Percentiles rank a stretch among this genome's conserved stretches.
Evolutionary conservation across 2,797 vertebrate species (phyloP).

Genomic region (Ctenochaetus hawaiiensis): DNA sequence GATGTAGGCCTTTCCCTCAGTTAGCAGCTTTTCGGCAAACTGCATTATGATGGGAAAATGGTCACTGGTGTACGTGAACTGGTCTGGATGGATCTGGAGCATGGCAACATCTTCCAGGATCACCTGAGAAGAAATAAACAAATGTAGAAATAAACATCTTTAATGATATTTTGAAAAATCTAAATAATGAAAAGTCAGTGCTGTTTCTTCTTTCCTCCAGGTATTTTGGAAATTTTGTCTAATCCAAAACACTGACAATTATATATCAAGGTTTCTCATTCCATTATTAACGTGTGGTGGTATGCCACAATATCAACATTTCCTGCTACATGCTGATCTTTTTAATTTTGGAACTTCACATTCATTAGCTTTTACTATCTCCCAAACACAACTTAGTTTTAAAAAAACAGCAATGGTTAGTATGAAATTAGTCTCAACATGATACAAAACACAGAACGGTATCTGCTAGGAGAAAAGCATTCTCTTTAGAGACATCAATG

Average conservation of each 20-base stretch:
- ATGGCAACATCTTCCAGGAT: slow-evolving; percentile 97
- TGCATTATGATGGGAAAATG: slow-evolving; percentile 92
- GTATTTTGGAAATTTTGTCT: background rate
- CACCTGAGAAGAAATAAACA: slow-evolving; percentile 84
- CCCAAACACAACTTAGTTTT: too few relatives aligned
- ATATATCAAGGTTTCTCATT: too few relatives aligned
- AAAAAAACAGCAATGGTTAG: too few relatives aligned
- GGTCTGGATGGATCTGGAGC: slow-evolving; percentile 96
- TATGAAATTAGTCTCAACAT: too few relatives aligned
- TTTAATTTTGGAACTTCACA: too few relatives aligned
- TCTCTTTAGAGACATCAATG: too few relatives aligned
- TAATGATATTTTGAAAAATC: accelerated
- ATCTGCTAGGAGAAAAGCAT: too few relatives aligned
- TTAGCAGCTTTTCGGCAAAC: slow-evolving; percentile 92
- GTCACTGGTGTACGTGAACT: slow-evolving; percentile 98
- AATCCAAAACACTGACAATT: background rate
- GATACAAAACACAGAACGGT: too few relatives aligned
- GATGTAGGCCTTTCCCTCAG: slow-evolving; percentile 94
- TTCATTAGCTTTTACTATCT: too few relatives aligned
- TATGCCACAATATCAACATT: too few relatives aligned
- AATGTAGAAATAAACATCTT: background rate
- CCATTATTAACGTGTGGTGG: too few relatives aligned
- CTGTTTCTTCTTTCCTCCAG: background rate
- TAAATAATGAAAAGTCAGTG: background rate
- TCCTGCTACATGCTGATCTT: too few relatives aligned